Base-by-base conservation (phyloP, 2,797 vertebrate genomes). In the Valencia hispanica region DNA sequence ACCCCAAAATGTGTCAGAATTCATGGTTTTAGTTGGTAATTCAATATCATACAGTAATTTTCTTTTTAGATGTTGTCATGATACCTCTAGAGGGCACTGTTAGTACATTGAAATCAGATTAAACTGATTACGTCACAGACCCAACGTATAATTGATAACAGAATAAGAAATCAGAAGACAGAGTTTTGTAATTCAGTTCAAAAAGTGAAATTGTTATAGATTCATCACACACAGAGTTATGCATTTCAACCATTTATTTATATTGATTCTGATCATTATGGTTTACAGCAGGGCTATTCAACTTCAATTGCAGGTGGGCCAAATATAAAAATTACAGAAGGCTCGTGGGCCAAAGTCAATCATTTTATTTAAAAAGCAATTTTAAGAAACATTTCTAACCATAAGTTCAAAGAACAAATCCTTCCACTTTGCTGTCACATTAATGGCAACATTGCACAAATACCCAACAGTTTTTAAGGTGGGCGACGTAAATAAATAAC, bases 1-100 rank as follows among this genome's bases (percentile, higher is more conserved):
- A 27, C 27, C 55, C 36, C 12, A 25, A 27, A 41, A 59, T 15
- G 1, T 65, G 7, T 41, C 1, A 30, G 45, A 70, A 48, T 17
- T 30, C n/a, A 68, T 20, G 9, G 66, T 5, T 14, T 68, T 8
- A 34, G 25, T 50, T 68, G 22, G 18, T 15, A 1, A 66, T 2
- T 6, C 15, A 73, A 15, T 32, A 12, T 63, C 22, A 22, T 25
- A 3, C 2, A 18, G 12, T 4, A 17, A 34, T 32, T 51, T 39
- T 22, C 11, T 74, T 69, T 30, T 85, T 87, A 69, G 57, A 76
- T 88, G 70, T 36, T 74, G 51, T 32, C 17, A 61, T 73, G 80
- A n/a, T 30, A 79, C 90, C 91, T 85, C 81, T 93, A 92, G 92
- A 89, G 88, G 91, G 91, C 87, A 47, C 6, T 75, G 71, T 70